These are phyloP conservation scores for Bemisia tabaci DNA, from an alignment of 1,140 invertebrate genomes.

Conservation along the genomic window DNA sequence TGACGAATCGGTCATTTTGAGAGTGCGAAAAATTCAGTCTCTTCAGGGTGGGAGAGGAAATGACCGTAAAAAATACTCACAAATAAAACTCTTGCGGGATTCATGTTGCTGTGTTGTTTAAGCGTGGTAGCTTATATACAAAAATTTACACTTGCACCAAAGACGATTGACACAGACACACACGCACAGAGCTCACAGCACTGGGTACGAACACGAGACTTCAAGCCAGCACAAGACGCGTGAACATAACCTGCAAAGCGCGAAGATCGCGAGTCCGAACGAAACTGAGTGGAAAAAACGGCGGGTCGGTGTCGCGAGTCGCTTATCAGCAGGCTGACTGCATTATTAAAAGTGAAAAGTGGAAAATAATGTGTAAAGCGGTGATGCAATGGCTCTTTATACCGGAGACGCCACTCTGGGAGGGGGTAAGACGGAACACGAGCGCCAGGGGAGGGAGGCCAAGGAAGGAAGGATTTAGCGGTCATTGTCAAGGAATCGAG, in stretches of 20 bases:
- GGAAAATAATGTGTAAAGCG: not conserved
- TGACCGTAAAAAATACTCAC: not conserved
- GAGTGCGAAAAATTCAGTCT: no score
- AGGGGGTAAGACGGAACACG: not conserved
- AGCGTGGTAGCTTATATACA: not conserved
- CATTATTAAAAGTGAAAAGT: not conserved
- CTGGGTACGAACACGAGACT: no score
- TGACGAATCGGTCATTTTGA: no score
- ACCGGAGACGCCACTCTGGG: not conserved
- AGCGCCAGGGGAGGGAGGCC: not conserved
- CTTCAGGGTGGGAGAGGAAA: not conserved
- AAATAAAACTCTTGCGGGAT: not conserved
- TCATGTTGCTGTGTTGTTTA: not conserved
- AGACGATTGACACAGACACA: not conserved
- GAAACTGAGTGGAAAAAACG: no score
- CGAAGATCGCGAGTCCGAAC: no score
- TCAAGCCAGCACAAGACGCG: no score
- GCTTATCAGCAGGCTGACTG: not conserved
- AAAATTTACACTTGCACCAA: not conserved
- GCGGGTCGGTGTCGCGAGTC: no score
- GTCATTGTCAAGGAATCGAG: not conserved
- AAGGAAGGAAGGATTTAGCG: not conserved
- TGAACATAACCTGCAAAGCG: not conserved
- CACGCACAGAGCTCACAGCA: no score
- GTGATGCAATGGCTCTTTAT: not conserved